phyloP scores from a whole-genome alignment of 2,797 vertebrate genomes.

The Phalloptychus januarius region DNA sequence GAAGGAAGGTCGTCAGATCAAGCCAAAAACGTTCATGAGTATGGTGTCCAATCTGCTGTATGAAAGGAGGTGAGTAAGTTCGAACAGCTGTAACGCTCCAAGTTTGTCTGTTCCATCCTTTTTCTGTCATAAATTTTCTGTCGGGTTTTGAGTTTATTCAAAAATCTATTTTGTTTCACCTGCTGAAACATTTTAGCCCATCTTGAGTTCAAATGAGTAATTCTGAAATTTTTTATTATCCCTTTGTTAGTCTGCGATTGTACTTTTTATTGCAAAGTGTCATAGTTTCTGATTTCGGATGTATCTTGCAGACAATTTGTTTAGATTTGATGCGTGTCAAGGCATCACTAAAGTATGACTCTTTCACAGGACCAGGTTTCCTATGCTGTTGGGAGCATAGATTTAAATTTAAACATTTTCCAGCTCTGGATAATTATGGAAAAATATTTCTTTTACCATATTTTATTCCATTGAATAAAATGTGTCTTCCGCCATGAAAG shows the following conservation, averaged over 20 bases:
- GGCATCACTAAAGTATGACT: not conserved
- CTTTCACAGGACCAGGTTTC: no score
- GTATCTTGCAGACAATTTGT: not conserved
- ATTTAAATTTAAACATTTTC: no score
- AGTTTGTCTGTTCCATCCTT: not conserved
- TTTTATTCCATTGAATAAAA: not conserved
- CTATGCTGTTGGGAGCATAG: no score
- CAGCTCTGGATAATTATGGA: not conserved
- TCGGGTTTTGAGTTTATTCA: not conserved
- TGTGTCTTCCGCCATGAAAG: no score
- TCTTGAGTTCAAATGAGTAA: not conserved
- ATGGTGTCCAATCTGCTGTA: constrained; percentile 98
- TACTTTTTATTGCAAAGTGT: not conserved
- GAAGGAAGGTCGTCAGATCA: constrained; percentile 97
- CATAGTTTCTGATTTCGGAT: not conserved
- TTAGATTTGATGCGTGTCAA: not conserved
- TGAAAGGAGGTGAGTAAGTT: constrained; percentile 86
- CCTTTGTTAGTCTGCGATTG: not conserved
- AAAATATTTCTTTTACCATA: not conserved
- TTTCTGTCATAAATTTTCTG: not conserved
- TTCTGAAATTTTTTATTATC: not conserved
- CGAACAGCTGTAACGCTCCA: not conserved
- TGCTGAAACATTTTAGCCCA: not conserved
- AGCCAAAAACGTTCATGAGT: constrained; percentile 98
- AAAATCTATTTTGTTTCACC: not conserved